Evolutionary conservation across 2,888 invertebrate genomes (phyloP).

Genomic region (Oithona nana): DNA sequence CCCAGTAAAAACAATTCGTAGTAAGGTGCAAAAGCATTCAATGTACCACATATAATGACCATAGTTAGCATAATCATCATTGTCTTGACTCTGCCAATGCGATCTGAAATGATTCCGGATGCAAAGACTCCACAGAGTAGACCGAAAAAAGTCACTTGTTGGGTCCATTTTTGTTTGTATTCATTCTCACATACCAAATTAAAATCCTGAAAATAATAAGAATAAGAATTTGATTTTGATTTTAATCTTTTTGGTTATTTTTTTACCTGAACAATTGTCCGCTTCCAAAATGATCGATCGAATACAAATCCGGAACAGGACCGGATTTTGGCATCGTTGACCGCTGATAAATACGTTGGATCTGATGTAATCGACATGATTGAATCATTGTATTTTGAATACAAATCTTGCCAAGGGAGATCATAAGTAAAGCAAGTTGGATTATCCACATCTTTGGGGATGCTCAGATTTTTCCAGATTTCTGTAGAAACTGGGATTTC

Average conservation of each 20-base stretch:
- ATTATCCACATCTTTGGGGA: neutral
- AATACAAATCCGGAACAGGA: neutral
- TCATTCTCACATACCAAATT: slow-evolving; percentile 3
- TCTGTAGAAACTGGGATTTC: neutral
- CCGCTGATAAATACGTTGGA: neutral
- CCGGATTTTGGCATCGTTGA: neutral
- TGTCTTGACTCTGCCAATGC: neutral
- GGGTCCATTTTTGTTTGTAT: slow-evolving; percentile 1
- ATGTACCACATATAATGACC: slow-evolving; percentile 4
- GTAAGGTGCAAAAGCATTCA: neutral
- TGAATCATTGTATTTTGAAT: neutral
- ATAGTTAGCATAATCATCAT: neutral
- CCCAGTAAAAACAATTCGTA: slow-evolving; percentile 3
- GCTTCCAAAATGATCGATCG: slow-evolving; percentile 13
- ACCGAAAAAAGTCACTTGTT: slow-evolving; percentile 14
- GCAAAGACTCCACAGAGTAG: slow-evolving; percentile 11
- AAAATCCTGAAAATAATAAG: neutral
- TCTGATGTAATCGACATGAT: neutral
- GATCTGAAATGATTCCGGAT: slow-evolving; percentile 8
- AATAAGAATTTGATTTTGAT: neutral
- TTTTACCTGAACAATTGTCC: slow-evolving; percentile 4
- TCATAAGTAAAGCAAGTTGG: slow-evolving; percentile 2
- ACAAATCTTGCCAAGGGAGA: neutral
- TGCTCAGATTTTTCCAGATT: neutral
- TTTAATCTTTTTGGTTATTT: neutral